A percentile compares a stretch with the other conserved stretches of the same genome.
phyloP scores from a whole-genome alignment of 2,797 vertebrate genomes.

The Mus minutoides region DNA sequence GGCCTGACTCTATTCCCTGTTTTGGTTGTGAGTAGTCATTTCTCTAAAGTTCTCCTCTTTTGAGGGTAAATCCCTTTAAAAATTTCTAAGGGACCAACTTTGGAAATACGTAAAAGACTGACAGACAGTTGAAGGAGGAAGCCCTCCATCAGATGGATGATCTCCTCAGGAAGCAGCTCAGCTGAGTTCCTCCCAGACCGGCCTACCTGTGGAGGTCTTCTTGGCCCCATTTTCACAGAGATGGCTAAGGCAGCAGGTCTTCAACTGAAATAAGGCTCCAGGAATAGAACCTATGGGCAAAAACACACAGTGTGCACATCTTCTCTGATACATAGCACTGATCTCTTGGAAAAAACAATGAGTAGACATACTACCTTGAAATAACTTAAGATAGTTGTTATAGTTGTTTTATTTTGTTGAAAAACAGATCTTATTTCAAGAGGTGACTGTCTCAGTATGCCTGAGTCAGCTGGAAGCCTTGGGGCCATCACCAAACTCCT shows the following conservation, averaged over 20 bases:
- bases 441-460: neutral
- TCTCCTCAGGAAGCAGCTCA: neutral
- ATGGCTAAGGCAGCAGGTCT: neutral
- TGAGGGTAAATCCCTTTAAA: neutral
- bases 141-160: neutral
- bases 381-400: neutral
- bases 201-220: neutral
- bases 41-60: neutral
- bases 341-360: neutral
- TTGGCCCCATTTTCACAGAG: neutral
- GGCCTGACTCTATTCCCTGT: too few species aligned
- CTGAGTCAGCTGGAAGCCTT: neutral
- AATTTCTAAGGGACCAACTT: conserved; percentile 27
- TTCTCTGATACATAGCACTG: neutral
- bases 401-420: neutral
- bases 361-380: neutral
- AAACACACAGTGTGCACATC: neutral
- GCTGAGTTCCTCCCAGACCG: neutral
- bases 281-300: neutral
- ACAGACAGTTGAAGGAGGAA: neutral
- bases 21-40: neutral
- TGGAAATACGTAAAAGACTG: neutral
- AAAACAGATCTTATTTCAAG: neutral
- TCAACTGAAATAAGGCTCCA: neutral
- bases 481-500: neutral